A percentile compares a stretch with the other conserved stretches of the same genome.
Conservation (phyloP, 1,140 invertebrate genomes). For the Lasaia peninsularis region DNA sequence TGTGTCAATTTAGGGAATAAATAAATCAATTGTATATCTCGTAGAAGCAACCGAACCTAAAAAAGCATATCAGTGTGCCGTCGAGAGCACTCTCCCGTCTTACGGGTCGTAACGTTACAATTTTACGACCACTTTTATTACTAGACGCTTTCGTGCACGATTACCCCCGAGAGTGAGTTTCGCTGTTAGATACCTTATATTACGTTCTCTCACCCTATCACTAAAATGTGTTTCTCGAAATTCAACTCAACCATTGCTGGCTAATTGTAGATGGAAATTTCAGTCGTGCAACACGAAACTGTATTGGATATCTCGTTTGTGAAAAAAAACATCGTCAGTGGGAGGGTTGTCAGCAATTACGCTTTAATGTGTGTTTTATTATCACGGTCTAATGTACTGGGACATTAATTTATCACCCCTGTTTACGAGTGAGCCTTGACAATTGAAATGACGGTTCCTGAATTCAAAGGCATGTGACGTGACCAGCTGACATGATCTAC, state of each 20-base stretch:
- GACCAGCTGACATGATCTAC: constrained; percentile 38
- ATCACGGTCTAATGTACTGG: constrained; percentile 71
- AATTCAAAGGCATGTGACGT: constrained; percentile 46
- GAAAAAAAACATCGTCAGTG: constrained; percentile 13
- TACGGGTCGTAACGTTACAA: constrained; percentile 69
- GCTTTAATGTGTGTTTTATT: constrained; percentile 74
- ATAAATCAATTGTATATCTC: constrained; percentile 48
- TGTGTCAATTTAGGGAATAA: constrained; percentile 46
- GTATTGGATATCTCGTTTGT: constrained; percentile 10
- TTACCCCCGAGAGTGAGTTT: constrained; percentile 72
- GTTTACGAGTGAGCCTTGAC: constrained; percentile 64
- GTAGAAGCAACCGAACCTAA: constrained; percentile 41
- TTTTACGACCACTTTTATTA: constrained; percentile 75
- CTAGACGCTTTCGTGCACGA: constrained; percentile 71
- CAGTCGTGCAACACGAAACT: neutral
- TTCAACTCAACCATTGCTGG: constrained; percentile 24
- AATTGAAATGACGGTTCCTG: constrained; percentile 67
- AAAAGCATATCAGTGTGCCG: constrained; percentile 66
- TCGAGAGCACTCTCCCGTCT: constrained; percentile 67
- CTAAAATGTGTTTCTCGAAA: constrained; percentile 20
- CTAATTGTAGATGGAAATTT: neutral
- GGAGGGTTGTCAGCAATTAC: constrained; percentile 61
- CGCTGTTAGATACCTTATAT: constrained; percentile 58
- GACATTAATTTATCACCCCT: constrained; percentile 71
- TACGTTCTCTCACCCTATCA: constrained; percentile 20